Conservation (phyloP, 2,797 vertebrate species). For the Sphenopsis melanotis region DNA sequence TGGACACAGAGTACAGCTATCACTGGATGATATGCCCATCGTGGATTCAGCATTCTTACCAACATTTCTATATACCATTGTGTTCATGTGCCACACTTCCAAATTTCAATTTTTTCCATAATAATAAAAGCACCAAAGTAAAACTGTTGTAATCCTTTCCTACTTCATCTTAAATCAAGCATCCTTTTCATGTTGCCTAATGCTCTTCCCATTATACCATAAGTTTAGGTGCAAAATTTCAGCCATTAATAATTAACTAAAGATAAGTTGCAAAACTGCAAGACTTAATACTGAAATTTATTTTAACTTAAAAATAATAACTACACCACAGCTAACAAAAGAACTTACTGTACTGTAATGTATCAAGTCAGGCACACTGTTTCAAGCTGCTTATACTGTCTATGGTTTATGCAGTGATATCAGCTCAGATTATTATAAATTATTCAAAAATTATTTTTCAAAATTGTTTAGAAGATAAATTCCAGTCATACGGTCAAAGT, state of each 20-base stretch:
- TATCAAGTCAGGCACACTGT: not conserved
- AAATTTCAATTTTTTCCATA: not conserved
- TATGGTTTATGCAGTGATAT: not conserved
- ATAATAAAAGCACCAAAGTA: not conserved
- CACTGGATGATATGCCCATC: not conserved
- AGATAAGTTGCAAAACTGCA: not conserved
- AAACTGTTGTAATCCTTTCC: not conserved
- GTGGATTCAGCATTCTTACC: not conserved
- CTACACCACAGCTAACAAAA: not conserved
- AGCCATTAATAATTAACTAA: not conserved
- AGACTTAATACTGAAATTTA: not conserved
- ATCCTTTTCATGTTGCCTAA: not conserved
- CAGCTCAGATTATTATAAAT: not conserved
- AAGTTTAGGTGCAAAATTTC: not conserved
- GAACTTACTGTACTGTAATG: not conserved
- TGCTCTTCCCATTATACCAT: rapidly evolving
- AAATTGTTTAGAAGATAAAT: not conserved
- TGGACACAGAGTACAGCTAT: not conserved
- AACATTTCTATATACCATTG: not conserved
- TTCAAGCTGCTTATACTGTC: not conserved
- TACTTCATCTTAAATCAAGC: not conserved
- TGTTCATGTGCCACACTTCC: not conserved
- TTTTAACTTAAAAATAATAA: not conserved
- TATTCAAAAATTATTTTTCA: not conserved
- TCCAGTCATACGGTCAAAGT: not conserved